Conservation (phyloP, 1,140 invertebrate species). For the Odontomachus brunneus region DNA sequence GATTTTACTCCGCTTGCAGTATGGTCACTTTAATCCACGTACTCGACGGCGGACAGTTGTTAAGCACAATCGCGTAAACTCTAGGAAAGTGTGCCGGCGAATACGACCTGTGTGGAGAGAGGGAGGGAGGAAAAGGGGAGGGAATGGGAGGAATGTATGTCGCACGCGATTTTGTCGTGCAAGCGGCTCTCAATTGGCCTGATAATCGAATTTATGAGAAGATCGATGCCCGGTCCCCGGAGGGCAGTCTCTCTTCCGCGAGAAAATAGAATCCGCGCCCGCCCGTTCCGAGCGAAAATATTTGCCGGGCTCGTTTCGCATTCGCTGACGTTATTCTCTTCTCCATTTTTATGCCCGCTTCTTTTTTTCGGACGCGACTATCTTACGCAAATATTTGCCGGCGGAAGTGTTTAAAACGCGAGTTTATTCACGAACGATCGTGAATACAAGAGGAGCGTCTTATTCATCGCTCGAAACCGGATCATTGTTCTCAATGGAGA, state of each 20-base stretch:
- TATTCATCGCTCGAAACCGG: too few species aligned
- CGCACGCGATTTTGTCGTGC: neutral
- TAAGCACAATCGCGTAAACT: constrained; percentile 8
- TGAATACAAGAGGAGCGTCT: too few species aligned
- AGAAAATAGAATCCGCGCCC: neutral
- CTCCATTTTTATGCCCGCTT: neutral
- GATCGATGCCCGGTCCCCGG: neutral
- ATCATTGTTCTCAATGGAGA: too few species aligned
- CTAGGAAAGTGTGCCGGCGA: too few species aligned
- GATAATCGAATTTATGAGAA: constrained; percentile 28
- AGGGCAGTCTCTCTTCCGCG: neutral
- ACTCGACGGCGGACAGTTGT: neutral
- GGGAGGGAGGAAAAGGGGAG: too few species aligned
- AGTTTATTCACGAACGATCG: constrained; percentile 17
- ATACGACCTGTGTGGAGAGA: neutral
- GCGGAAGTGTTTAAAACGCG: neutral
- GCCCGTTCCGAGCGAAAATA: neutral
- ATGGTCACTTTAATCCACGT: constrained; percentile 22
- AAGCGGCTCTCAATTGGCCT: neutral
- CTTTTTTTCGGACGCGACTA: neutral
- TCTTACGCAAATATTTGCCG: constrained; percentile 6
- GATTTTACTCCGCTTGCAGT: too few species aligned
- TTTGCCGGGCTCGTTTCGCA: neutral
- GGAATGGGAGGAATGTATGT: neutral
- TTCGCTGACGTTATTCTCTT: neutral